These are phyloP conservation scores for Nasonia longicornis DNA, from an alignment of 1,140 invertebrate genomes.

Conservation along the genomic window DNA sequence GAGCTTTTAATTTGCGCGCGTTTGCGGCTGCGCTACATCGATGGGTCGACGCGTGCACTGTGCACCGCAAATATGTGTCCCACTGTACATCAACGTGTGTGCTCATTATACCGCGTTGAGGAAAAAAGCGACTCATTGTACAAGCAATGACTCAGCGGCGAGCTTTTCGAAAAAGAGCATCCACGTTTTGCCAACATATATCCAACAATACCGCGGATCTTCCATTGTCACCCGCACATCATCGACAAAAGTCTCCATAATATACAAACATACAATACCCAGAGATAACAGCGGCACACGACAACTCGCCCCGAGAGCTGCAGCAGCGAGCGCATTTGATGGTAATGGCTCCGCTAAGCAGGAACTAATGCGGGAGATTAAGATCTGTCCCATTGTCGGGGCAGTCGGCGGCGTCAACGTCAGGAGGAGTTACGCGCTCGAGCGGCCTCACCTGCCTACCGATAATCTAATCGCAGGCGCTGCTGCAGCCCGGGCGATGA, in stretches of 20 bases:
- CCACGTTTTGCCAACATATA: too few relatives aligned
- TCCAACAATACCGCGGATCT: too few relatives aligned
- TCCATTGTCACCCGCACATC: neutral
- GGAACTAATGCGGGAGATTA: constrained; percentile 56
- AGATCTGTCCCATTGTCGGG: constrained; percentile 53
- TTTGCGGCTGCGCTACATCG: neutral
- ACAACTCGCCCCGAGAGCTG: neutral
- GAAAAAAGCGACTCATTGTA: neutral
- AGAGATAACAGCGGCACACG: constrained; percentile 1
- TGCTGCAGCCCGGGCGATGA: constrained; percentile 26
- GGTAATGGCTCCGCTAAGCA: constrained; percentile 54
- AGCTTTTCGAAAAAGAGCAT: too few relatives aligned
- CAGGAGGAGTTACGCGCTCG: constrained; percentile 57
- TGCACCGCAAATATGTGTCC: too few relatives aligned
- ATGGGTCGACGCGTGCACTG: too few relatives aligned
- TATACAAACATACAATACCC: neutral
- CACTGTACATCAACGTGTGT: neutral
- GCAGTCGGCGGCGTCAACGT: constrained; percentile 55
- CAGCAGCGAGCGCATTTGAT: constrained; percentile 48
- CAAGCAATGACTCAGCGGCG: too few relatives aligned
- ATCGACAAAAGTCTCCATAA: constrained; percentile 1
- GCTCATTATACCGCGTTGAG: neutral
- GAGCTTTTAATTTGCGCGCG: constrained; percentile 7
- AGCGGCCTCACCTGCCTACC: constrained; percentile 55
- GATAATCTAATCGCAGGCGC: constrained; percentile 38